Percentiles rank a stretch among this genome's conserved stretches.
phyloP scores from a whole-genome alignment of 2,888 invertebrate genomes.

The Balanococcus diminutus region DNA sequence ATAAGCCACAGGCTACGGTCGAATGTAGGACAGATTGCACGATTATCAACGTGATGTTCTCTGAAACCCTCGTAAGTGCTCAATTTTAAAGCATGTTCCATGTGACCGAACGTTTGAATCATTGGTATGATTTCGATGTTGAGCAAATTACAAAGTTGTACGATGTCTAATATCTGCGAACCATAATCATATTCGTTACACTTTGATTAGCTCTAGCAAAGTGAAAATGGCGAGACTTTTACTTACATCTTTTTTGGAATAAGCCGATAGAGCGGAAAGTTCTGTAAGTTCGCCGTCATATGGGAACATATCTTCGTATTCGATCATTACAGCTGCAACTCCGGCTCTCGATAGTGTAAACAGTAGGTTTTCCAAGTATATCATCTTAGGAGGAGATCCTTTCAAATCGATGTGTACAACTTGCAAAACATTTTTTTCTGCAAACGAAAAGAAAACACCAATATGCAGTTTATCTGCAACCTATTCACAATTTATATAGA shows the following conservation, averaged over 20 bases:
- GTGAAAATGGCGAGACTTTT: too few relatives aligned
- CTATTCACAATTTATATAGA: too few relatives aligned
- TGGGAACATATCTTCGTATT: conserved; percentile 71
- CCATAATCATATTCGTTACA: too few relatives aligned
- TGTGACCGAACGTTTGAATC: conserved; percentile 70
- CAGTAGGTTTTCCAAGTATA: background rate
- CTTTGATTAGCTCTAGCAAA: too few relatives aligned
- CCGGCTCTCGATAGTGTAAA: conserved; percentile 59
- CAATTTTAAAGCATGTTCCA: conserved; percentile 75
- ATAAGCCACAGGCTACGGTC: background rate
- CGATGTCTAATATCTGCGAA: background rate
- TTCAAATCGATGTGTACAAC: background rate
- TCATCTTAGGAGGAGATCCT: background rate
- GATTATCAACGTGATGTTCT: background rate
- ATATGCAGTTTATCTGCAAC: too few relatives aligned
- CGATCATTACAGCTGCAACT: conserved; percentile 66
- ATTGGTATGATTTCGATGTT: conserved; percentile 64
- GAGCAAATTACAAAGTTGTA: too few relatives aligned
- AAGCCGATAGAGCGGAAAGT: conserved; percentile 58
- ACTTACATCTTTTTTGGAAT: background rate
- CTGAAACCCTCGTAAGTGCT: conserved; percentile 65
- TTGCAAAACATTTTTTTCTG: background rate
- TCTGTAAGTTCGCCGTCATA: conserved; percentile 62
- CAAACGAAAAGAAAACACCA: too few relatives aligned
- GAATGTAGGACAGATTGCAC: background rate